phyloP scores from a whole-genome alignment of 2,113 vertebrate species.

The Rhinogobius similis region DNA sequence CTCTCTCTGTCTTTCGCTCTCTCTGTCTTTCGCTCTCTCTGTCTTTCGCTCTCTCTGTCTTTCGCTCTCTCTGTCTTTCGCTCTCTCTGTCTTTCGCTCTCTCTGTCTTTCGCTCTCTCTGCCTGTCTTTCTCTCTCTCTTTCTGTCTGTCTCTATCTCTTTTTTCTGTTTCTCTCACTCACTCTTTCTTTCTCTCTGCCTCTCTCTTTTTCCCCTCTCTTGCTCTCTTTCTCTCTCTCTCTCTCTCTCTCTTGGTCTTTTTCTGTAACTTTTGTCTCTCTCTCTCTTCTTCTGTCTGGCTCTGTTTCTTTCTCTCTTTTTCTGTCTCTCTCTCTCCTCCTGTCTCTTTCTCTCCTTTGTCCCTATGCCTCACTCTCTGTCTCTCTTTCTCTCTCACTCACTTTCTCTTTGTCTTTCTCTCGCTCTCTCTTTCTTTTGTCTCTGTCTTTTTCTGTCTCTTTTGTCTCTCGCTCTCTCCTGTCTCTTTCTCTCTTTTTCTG shows the following conservation, averaged over 20 bases:
- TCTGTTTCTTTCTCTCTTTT: slow-evolving; percentile 1
- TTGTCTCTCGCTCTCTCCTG: slow-evolving; percentile 52
- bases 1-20: no score
- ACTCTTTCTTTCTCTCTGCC: no score
- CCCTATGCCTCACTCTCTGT: no score
- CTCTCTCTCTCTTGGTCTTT: slow-evolving; percentile 46
- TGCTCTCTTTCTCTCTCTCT: no score
- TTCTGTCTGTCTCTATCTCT: slow-evolving; percentile 4
- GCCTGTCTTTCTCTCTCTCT: slow-evolving; percentile 7
- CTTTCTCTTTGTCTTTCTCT: slow-evolving; percentile 48
- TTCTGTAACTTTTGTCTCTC: background rate
- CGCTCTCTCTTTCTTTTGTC: no score
- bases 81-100: background rate
- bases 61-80: slow-evolving; percentile 15
- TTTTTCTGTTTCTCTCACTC: no score
- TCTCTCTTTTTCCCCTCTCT: no score
- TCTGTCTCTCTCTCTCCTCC: no score
- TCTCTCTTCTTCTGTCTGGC: no score
- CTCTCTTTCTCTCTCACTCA: no score
- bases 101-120: background rate
- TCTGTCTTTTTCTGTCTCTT: slow-evolving; percentile 4
- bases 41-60: slow-evolving; percentile 46
- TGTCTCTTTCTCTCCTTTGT: no score
- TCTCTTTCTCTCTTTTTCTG: slow-evolving; percentile 19
- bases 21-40: slow-evolving; percentile 23